Evolutionary conservation across 1,140 invertebrate genomes (phyloP), one percentile per base, ranked within the genome.

Genomic region (Pissodes strobi): DNA sequence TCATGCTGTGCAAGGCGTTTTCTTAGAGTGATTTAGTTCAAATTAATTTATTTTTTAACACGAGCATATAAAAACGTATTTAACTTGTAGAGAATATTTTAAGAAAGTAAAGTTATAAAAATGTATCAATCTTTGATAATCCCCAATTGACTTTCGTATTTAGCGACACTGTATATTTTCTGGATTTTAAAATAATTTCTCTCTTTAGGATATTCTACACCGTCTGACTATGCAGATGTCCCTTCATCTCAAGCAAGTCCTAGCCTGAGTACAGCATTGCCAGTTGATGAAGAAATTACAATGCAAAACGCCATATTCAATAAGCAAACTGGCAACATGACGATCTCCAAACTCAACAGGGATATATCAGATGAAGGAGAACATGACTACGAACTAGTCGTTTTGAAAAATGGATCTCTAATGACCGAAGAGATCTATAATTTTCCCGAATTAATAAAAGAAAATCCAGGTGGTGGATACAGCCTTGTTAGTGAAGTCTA

Each of bases 401-500:
- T 82, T 22, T 70, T 78, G 65, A 81, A 82, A 61, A 81, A 81
- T 67, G 80, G 84, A 72, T 78, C 45, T 17, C 71, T 80, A 49
- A 75, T 78, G 22, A 49, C 79, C 64, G 64, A 80, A 77, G 68
- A 72, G 70, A 70, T 69, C 69, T 79, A 59, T 76, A 79, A 70
- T 25, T 72, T 83, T n/a, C 82, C 83, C 1, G 81, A 85, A 68
- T 59, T 85, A 2, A 65, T 85, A n/a, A 76, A 78, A 13, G 64
- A 75, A 41, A 72, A 72, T 13, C 13, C 15, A 6, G 8, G 19
- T 0, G 81, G 82, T 17, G 83, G 83, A 37, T 90, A 89, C 59
- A 88, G 85, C 68, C 75, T 90, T 64, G 88, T 90, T 0, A 90
- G 87, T 68, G 88, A 90, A 77, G 88, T 90, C 1, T 90, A 91